Evolutionary conservation across 2,888 invertebrate genomes (phyloP).

Genomic region (Polydrusus tereticollis): DNA sequence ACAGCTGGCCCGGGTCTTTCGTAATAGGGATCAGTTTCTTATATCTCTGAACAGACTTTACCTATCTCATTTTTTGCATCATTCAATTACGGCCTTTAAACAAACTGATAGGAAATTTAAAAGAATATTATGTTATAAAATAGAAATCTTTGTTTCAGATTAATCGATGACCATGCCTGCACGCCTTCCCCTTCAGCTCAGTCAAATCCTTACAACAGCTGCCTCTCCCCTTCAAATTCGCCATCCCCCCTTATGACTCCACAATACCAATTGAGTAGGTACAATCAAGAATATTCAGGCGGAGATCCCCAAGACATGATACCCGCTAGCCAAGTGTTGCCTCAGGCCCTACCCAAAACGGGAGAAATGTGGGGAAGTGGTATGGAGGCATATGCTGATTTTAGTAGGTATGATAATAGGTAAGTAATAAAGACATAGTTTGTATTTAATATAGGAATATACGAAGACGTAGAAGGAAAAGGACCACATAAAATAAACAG

Average conservation of each 20-base stretch:
- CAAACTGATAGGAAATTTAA: not conserved
- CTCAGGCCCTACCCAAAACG: constrained; percentile 61
- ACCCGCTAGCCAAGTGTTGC: constrained; percentile 63
- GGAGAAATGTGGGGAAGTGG: constrained; percentile 63
- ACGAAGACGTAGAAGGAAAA: too few species aligned
- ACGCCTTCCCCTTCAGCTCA: constrained; percentile 65
- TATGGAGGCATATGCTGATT: constrained; percentile 59
- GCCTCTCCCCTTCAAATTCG: constrained; percentile 66
- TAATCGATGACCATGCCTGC: constrained; percentile 66
- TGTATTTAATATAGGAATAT: too few species aligned
- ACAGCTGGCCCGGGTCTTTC: too few species aligned
- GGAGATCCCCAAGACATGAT: constrained; percentile 60
- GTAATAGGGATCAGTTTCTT: too few species aligned
- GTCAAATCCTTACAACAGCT: constrained; percentile 57
- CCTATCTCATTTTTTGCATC: too few species aligned
- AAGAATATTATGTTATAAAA: not conserved
- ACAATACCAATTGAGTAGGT: constrained; percentile 59
- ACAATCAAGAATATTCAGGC: constrained; percentile 66
- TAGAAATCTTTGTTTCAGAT: constrained; percentile 57
- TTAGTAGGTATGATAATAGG: constrained; percentile 60
- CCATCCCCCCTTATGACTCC: constrained; percentile 64
- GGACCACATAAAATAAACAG: too few species aligned
- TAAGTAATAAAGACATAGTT: constrained; percentile 4
- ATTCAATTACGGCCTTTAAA: too few species aligned
- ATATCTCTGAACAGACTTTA: too few species aligned